Percentiles rank a stretch among this genome's conserved stretches.
These are phyloP conservation scores for Philypnodon macrostomus DNA, from an alignment of 2,797 vertebrate species.

Conservation along the genomic window DNA sequence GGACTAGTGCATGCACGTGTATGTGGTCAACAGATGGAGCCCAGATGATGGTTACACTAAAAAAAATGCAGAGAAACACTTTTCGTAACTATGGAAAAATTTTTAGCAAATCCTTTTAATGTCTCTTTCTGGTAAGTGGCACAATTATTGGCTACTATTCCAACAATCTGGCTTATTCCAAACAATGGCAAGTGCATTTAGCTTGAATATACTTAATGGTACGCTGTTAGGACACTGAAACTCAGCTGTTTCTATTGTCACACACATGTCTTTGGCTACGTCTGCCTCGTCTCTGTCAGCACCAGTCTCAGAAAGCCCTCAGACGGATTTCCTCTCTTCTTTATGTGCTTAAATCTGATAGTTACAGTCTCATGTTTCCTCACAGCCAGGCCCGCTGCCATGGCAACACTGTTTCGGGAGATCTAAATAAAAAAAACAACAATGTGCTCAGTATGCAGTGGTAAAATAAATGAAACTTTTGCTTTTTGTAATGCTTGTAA, in stretches of 20 bases:
- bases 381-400: slow-evolving; percentile 41
- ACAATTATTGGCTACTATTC: slow-evolving; percentile 25
- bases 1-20: slow-evolving; percentile 9
- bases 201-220: slow-evolving; percentile 16
- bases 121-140: slow-evolving; percentile 32
- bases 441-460: slow-evolving; percentile 8
- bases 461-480: too few species aligned
- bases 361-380: slow-evolving; percentile 57
- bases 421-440: slow-evolving; percentile 35
- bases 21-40: slow-evolving; percentile 56
- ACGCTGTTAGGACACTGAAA: slow-evolving; percentile 12
- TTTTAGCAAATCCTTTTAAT: slow-evolving; percentile 40
- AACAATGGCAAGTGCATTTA: slow-evolving; percentile 43
- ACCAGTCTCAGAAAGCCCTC: slow-evolving; percentile 51
- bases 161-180: slow-evolving; percentile 36
- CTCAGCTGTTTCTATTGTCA: slow-evolving; percentile 48
- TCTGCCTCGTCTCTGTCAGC: slow-evolving; percentile 62
- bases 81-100: slow-evolving; percentile 39
- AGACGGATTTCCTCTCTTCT: slow-evolving; percentile 61
- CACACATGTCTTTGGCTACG: slow-evolving; percentile 18
- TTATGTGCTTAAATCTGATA: slow-evolving; percentile 20
- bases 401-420: slow-evolving; percentile 31
- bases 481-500: too few species aligned
- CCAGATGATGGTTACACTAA: too few species aligned
- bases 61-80: neutral